Percentiles rank a stretch among this genome's conserved stretches.
Evolutionary conservation across 2,888 invertebrate genomes (phyloP).

Genomic region (Archips crataeganus): DNA sequence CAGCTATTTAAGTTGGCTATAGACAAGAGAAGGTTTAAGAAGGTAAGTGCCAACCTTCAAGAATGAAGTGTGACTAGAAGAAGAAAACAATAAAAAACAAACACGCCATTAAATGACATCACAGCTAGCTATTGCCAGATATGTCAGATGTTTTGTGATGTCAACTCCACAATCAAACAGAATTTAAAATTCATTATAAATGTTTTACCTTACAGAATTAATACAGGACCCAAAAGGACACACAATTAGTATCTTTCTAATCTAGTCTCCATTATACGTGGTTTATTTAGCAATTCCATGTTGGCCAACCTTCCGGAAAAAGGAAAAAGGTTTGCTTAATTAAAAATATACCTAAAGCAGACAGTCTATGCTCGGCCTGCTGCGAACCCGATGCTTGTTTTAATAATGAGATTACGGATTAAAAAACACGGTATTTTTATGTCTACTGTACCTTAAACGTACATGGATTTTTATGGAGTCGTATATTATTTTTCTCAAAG

Average conservation of each 20-base stretch:
- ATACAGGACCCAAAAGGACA: not conserved
- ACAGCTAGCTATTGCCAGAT: too few relatives aligned
- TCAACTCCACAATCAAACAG: not conserved
- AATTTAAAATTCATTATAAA: not conserved
- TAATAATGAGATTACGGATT: slow-evolving; percentile 6
- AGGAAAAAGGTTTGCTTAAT: not conserved
- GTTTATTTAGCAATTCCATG: not conserved
- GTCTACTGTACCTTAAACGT: not conserved
- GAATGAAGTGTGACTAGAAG: too few relatives aligned
- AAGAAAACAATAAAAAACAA: too few relatives aligned
- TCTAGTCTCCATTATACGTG: not conserved
- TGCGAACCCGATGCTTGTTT: not conserved
- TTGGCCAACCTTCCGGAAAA: not conserved
- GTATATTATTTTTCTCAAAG: not conserved
- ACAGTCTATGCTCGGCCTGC: not conserved
- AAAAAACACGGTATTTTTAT: not conserved
- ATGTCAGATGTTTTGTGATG: too few relatives aligned
- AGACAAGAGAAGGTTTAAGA: too few relatives aligned
- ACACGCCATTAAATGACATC: too few relatives aligned
- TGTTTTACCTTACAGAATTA: not conserved
- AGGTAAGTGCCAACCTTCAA: too few relatives aligned
- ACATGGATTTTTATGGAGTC: not conserved
- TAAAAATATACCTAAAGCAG: slow-evolving; percentile 5
- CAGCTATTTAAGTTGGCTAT: too few relatives aligned
- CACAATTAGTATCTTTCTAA: not conserved